Percentiles rank a stretch among this genome's conserved stretches.
phyloP scores from a whole-genome alignment of 1,140 invertebrate genomes.

The Drosophila miranda region DNA sequence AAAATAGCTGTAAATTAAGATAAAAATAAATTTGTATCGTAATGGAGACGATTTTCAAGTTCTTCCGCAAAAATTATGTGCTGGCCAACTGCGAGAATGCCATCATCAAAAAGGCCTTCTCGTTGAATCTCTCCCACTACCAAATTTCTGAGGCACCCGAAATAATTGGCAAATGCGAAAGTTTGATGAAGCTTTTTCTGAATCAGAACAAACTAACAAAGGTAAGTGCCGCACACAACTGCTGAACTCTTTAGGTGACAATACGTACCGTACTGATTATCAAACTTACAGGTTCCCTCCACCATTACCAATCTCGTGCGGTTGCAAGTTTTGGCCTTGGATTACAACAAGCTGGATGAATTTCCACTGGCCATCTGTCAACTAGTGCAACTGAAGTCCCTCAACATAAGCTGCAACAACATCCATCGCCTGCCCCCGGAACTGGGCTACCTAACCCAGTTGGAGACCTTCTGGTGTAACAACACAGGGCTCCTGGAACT shows the following conservation, averaged over 20 bases:
- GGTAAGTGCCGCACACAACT: conserved; percentile 37
- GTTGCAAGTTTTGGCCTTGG: conserved; percentile 83
- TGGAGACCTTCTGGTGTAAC: conserved; percentile 90
- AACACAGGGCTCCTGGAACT: conserved; percentile 84
- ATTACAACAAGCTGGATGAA: conserved; percentile 87
- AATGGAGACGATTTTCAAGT: conserved; percentile 83
- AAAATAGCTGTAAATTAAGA: not conserved
- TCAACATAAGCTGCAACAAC: conserved; percentile 93
- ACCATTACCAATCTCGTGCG: conserved; percentile 70
- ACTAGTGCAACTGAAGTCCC: conserved; percentile 87
- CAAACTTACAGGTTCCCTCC: conserved; percentile 60
- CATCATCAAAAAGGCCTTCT: conserved; percentile 83
- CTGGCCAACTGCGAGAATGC: conserved; percentile 85
- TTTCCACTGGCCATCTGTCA: conserved; percentile 85
- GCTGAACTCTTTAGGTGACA: not conserved
- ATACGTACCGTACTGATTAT: not conserved
- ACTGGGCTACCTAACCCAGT: conserved; percentile 87
- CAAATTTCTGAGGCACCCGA: conserved; percentile 84
- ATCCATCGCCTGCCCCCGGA: conserved; percentile 86
- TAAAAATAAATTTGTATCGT: not conserved
- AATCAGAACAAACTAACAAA: conserved; percentile 84
- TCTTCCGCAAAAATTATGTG: conserved; percentile 86
- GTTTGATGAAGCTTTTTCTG: conserved; percentile 84
- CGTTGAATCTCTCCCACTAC: conserved; percentile 84
- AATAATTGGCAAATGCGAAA: conserved; percentile 83